A percentile compares a stretch with the other conserved stretches of the same genome.
These are phyloP conservation scores for Mnemiopsis leidyi DNA, from an alignment of 37 sponge, comb jelly and placozoan genomes.

Conservation along the genomic window DNA sequence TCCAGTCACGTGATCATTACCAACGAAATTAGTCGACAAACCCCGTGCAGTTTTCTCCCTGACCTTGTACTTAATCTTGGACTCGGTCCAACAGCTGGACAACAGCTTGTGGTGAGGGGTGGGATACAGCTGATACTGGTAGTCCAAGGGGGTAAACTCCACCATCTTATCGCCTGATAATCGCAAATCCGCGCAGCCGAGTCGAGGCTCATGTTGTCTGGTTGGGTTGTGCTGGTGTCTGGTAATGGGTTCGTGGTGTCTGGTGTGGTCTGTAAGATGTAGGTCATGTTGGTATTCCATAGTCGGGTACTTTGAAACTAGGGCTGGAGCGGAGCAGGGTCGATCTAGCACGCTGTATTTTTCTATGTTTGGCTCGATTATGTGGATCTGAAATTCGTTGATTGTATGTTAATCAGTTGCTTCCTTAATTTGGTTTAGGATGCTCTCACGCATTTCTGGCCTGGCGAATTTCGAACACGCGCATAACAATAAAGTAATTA, in stretches of 20 bases:
- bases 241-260: background rate
- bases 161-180: background rate
- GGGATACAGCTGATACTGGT: background rate
- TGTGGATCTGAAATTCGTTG: slow-evolving; percentile 28
- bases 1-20: background rate
- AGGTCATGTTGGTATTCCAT: background rate
- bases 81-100: background rate
- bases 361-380: background rate
- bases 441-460: too few species aligned
- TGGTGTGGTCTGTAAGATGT: background rate
- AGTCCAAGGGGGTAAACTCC: background rate
- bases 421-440: too few species aligned
- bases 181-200: background rate
- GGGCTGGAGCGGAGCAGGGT: slow-evolving; percentile 6
- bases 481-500: too few species aligned
- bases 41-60: background rate
- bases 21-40: background rate
- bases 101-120: background rate
- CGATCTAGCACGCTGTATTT: background rate
- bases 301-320: background rate
- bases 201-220: too few species aligned
- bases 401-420: too few species aligned
- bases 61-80: background rate
- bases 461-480: too few species aligned
- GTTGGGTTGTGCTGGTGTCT: background rate